Evolutionary conservation across 2,888 invertebrate species (phyloP).

Genomic region (Synanthedon andrenaeformis): DNA sequence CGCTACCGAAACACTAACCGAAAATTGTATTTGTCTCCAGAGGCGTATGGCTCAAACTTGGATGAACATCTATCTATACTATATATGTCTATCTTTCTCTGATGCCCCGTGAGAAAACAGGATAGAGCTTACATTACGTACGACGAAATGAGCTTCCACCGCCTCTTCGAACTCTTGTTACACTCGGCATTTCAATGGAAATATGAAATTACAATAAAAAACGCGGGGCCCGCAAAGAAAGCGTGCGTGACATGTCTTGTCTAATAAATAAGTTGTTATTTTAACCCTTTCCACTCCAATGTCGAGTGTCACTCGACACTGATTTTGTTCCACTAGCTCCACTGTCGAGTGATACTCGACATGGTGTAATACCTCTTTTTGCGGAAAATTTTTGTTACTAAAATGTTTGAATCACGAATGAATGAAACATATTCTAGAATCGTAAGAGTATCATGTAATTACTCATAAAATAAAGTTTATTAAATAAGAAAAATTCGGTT

Average conservation of each 20-base stretch:
- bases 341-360: too few species aligned
- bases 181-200: constrained; percentile 28
- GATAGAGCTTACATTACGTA: constrained; percentile 49
- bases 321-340: too few species aligned
- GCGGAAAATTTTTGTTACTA: too few species aligned
- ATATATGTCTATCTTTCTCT: constrained; percentile 28
- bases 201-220: constrained; percentile 56
- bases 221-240: constrained; percentile 49
- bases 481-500: too few species aligned
- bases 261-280: not conserved
- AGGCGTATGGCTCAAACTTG: constrained; percentile 43
- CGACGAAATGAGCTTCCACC: constrained; percentile 61
- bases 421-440: too few species aligned
- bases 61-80: constrained; percentile 27
- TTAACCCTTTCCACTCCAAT: too few species aligned
- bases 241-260: constrained; percentile 31
- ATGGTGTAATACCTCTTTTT: too few species aligned
- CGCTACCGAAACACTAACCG: constrained; percentile 24
- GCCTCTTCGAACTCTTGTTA: constrained; percentile 56
- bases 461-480: too few species aligned
- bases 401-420: too few species aligned
- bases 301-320: too few species aligned
- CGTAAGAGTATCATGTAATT: too few species aligned
- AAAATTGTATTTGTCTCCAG: constrained; percentile 33
- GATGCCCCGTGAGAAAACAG: constrained; percentile 20